These are phyloP conservation scores for Eretmocerus hayati DNA, from an alignment of 2,888 invertebrate genomes.

Conservation along the genomic window DNA sequence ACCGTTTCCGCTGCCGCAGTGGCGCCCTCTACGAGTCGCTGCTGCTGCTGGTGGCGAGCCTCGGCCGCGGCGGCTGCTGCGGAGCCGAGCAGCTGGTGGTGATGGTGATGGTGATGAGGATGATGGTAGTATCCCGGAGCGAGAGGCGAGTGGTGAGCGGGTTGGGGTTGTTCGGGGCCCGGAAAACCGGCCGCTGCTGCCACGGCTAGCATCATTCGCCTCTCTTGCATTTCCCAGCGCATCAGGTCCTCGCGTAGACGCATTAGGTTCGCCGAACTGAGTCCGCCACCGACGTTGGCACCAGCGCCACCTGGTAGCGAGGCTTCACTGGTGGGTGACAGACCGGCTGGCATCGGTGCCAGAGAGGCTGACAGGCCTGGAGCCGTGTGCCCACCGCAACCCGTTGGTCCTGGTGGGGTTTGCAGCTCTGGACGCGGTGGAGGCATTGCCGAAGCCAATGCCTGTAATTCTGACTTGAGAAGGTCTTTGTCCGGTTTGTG, in stretches of 20 bases:
- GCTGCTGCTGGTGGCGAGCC: slow-evolving; percentile 42
- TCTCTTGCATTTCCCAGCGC: slow-evolving; percentile 44
- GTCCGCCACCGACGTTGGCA: slow-evolving; percentile 41
- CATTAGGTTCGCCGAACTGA: slow-evolving; percentile 40
- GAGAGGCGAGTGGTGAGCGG: too few species aligned
- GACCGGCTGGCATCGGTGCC: neutral
- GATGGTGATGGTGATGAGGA: too few species aligned
- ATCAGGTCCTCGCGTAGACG: slow-evolving; percentile 41
- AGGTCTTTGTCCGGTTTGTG: slow-evolving; percentile 63
- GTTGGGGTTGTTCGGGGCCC: too few species aligned
- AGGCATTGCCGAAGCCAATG: slow-evolving; percentile 43
- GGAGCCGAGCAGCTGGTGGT: slow-evolving; percentile 42
- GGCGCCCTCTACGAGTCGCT: neutral
- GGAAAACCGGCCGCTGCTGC: slow-evolving; percentile 37
- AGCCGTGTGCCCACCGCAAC: slow-evolving; percentile 44
- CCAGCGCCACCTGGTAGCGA: too few species aligned
- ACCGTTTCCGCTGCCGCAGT: too few species aligned
- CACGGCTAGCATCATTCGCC: slow-evolving; percentile 41
- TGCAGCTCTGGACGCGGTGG: slow-evolving; percentile 32
- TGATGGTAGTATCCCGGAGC: slow-evolving; percentile 33
- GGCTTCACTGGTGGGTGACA: slow-evolving; percentile 12
- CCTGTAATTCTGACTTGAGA: slow-evolving; percentile 45
- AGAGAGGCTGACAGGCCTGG: slow-evolving; percentile 23
- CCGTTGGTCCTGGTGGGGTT: slow-evolving; percentile 45
- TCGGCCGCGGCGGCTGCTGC: too few species aligned